Base-by-base conservation (phyloP, 2,888 invertebrate genomes). In the Matsumyia berberina region DNA sequence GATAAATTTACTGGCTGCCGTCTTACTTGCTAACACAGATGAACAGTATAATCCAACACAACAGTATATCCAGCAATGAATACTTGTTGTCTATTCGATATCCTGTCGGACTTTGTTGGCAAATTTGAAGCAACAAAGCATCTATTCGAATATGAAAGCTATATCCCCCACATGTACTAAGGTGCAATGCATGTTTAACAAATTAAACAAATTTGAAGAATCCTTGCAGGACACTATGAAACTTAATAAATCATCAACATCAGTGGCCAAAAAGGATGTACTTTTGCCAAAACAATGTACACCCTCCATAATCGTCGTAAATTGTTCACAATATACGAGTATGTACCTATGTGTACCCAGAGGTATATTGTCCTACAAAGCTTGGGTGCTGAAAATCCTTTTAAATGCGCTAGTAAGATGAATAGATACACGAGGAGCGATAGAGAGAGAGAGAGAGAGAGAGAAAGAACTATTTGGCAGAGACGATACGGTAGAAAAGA, bases 311-410 rank as follows among this genome's bases (percentile, higher is more conserved):
- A 51, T 44, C 24, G 39, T 64, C 76, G 69, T 70, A 81, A 81
- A 76, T 81, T 76, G 42, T 64, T 44, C 51, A 76, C 42, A 58
- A 72, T 55, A 60, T n/a, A n/a, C n/a, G n/a, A 24, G 4, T 4
- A 4, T 24, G 24, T 24, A 24, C 24, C 2, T 24, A 24, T 24
- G 24, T 24, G 4, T 24, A 4, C 39, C 31, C 46, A 67, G 17
- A 39, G 60, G 37, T 67, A 67, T 46, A 9, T 35, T 82, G 66
- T 60, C 49, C 64, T 64, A 69, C 49, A 76, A 76, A 49, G 57
- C 62, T 76, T 66, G 33, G 51, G 53, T 66, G 35, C 72, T 73
- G 67, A 42, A 73, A 67, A 73, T 60, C 60, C 53, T 60, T 51
- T 70, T 51, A 66, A 77, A 72, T 76, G 49, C 58, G 8, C 51